Evolutionary conservation across 2,797 vertebrate species (phyloP).

Genomic region (Bradypodion ventrale): DNA sequence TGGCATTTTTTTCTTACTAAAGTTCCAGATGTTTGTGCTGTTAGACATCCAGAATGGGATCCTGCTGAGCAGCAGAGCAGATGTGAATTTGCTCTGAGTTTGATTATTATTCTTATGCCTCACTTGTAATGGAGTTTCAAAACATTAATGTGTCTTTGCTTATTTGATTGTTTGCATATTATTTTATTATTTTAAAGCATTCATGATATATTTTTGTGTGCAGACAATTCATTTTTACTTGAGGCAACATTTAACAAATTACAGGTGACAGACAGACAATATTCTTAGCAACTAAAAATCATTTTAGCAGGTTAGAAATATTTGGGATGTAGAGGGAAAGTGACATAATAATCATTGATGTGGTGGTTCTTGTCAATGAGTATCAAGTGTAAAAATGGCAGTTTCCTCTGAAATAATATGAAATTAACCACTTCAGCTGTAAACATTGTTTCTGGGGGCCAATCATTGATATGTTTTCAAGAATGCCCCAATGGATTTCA

Average conservation of each 20-base stretch:
- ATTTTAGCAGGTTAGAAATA: background rate
- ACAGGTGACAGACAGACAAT: slow-evolving; percentile 15
- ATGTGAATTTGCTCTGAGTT: background rate
- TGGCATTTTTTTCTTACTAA: background rate
- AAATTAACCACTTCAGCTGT: slow-evolving; percentile 20
- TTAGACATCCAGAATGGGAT: background rate
- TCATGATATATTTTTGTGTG: background rate
- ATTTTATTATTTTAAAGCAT: slow-evolving; percentile 18
- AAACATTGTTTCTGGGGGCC: background rate
- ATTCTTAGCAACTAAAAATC: slow-evolving; percentile 10
- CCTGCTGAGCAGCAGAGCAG: background rate
- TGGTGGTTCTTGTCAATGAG: background rate
- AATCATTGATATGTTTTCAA: background rate
- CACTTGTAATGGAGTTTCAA: slow-evolving; percentile 7
- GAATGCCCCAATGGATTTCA: background rate
- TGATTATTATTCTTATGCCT: background rate
- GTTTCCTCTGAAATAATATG: slow-evolving; percentile 29
- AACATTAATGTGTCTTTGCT: slow-evolving; percentile 29
- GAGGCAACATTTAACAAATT: slow-evolving; percentile 27
- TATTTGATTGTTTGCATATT: slow-evolving; percentile 6
- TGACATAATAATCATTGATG: slow-evolving; percentile 22
- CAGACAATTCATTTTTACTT: background rate
- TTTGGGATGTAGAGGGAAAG: slow-evolving; percentile 21
- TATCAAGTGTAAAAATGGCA: slow-evolving; percentile 29
- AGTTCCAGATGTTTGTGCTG: background rate